Conservation (phyloP, 2,113 vertebrate genomes). For the Thunnus maccoyii region DNA sequence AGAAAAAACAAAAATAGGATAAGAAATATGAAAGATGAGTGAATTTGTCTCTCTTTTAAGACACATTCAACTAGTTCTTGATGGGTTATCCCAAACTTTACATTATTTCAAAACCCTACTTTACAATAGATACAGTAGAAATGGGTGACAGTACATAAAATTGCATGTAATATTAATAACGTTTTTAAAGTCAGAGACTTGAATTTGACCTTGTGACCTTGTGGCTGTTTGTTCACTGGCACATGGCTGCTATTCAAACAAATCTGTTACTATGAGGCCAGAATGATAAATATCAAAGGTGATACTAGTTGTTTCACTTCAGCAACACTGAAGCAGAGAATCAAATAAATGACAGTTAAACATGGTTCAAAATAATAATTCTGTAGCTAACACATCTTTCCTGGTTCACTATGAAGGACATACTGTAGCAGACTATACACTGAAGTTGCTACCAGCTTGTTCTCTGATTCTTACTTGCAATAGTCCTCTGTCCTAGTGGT, state of each 20-base stretch:
- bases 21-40: too few relatives aligned
- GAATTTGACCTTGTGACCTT: constrained; percentile 21
- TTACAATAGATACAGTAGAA: background rate
- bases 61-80: background rate
- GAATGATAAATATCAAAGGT: constrained; percentile 5
- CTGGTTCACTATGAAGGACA: background rate
- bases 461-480: constrained; percentile 19
- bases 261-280: background rate
- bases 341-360: too few relatives aligned
- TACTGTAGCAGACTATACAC: background rate
- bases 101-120: background rate
- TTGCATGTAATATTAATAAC: too few relatives aligned
- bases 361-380: background rate
- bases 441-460: constrained; percentile 6
- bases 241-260: constrained; percentile 16
- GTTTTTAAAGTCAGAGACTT: background rate
- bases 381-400: background rate
- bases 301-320: background rate
- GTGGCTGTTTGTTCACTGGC: constrained; percentile 12
- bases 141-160: too few relatives aligned
- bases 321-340: background rate
- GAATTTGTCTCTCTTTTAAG: background rate
- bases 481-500: background rate
- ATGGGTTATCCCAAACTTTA: background rate
- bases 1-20: too few relatives aligned